Conservation (phyloP, 2,113 vertebrate species). For the Colius striatus region DNA sequence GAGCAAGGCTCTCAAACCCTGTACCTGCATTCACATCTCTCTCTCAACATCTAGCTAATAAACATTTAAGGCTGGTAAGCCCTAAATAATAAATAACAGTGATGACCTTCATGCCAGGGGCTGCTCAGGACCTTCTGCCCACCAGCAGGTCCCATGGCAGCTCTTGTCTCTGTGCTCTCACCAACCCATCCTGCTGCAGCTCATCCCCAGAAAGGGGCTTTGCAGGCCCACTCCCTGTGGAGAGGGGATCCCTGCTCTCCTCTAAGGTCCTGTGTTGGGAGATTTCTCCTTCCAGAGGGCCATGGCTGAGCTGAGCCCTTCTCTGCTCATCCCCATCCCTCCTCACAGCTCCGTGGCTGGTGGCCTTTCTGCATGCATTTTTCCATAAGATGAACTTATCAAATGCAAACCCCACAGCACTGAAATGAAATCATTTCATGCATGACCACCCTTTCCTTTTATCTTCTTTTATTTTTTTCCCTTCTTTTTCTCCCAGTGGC, state of each 20-base stretch:
- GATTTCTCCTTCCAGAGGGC: not conserved
- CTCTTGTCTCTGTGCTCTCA: not conserved
- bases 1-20: not conserved
- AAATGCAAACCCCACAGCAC: accelerated
- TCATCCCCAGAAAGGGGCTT: not conserved
- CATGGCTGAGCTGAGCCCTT: not conserved
- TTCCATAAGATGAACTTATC: not conserved
- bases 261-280: not conserved
- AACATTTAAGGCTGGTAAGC: not conserved
- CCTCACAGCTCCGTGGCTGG: not conserved
- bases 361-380: not conserved
- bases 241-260: accelerated
- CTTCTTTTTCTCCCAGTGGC: constrained; percentile 40
- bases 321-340: not conserved
- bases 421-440: constrained; percentile 84
- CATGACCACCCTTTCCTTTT: constrained; percentile 61
- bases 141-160: accelerated
- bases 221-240: not conserved
- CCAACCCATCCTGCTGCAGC: not conserved
- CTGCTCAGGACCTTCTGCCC: not conserved
- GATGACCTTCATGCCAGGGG: not conserved
- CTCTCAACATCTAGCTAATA: not conserved
- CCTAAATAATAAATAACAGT: not conserved
- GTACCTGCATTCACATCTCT: accelerated
- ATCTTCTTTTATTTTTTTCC: not conserved